These are phyloP conservation scores for Cottoperca gobio DNA, from an alignment of 2,797 vertebrate genomes.

Conservation along the genomic window DNA sequence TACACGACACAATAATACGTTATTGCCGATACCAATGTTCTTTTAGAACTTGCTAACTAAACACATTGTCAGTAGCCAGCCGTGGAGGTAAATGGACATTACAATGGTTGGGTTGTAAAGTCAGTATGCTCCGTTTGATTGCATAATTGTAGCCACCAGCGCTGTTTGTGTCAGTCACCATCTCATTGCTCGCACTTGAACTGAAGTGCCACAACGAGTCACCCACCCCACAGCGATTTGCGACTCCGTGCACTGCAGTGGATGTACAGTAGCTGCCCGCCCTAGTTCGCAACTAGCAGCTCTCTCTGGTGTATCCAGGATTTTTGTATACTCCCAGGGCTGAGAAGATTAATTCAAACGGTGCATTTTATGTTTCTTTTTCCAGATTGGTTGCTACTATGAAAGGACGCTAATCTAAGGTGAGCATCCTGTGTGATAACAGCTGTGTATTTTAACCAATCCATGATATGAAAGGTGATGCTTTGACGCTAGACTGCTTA, in stretches of 20 bases:
- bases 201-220: constrained; percentile 38
- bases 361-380: constrained; percentile 19
- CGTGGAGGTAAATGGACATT: background rate
- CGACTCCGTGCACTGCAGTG: constrained; percentile 41
- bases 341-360: constrained; percentile 2
- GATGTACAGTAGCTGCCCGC: constrained; percentile 44
- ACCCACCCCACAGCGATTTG: constrained; percentile 52
- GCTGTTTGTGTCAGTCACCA: constrained; percentile 65
- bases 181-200: constrained; percentile 63
- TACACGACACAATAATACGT: background rate
- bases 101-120: constrained; percentile 20
- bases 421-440: constrained; percentile 44
- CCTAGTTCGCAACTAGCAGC: constrained; percentile 13
- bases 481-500: background rate
- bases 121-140: constrained; percentile 53
- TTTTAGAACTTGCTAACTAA: constrained; percentile 4
- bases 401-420: constrained; percentile 55
- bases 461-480: background rate
- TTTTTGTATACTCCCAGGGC: background rate
- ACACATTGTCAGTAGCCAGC: background rate
- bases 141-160: constrained; percentile 73
- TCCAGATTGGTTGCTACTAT: constrained; percentile 56
- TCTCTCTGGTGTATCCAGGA: constrained; percentile 21
- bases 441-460: background rate
- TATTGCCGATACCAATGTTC: background rate